Evolutionary conservation across 2,888 invertebrate genomes (phyloP).

Genomic region (Diabrotica balteata): DNA sequence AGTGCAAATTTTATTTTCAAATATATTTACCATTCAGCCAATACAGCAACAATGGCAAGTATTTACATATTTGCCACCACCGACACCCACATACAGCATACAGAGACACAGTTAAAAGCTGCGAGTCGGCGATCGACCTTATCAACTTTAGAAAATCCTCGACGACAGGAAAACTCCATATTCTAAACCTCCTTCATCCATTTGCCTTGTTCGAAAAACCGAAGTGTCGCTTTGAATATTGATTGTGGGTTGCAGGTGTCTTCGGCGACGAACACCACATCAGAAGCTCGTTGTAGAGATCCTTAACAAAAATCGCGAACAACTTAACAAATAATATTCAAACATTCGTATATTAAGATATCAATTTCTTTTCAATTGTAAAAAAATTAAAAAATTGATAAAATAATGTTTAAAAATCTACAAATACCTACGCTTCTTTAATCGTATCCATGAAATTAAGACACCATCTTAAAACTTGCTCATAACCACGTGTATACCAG

Average conservation of each 20-base stretch:
- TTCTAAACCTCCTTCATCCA: constrained; percentile 14
- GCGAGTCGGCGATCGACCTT: constrained; percentile 9
- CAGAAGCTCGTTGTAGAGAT: constrained; percentile 6
- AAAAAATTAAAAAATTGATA: too few species aligned
- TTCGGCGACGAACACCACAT: neutral
- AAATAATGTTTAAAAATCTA: too few species aligned
- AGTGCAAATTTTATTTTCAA: neutral
- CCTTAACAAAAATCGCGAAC: neutral
- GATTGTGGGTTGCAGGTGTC: constrained; percentile 16
- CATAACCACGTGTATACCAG: too few species aligned
- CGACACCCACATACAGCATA: neutral
- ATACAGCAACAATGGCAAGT: neutral
- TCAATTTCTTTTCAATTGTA: too few species aligned
- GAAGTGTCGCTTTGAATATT: constrained; percentile 28
- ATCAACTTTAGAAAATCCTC: constrained; percentile 22
- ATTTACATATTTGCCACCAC: constrained; percentile 8
- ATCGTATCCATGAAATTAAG: too few species aligned
- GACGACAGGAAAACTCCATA: constrained; percentile 24
- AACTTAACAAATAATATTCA: too few species aligned
- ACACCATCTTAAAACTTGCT: too few species aligned
- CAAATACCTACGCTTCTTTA: too few species aligned
- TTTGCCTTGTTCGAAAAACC: constrained; percentile 17
- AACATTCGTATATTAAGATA: too few species aligned
- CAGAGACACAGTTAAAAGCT: constrained; percentile 8
- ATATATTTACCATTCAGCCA: constrained; percentile 9